These are phyloP conservation scores for Mionectes macconnelli DNA, from an alignment of 2,113 vertebrate species.

Conservation along the genomic window DNA sequence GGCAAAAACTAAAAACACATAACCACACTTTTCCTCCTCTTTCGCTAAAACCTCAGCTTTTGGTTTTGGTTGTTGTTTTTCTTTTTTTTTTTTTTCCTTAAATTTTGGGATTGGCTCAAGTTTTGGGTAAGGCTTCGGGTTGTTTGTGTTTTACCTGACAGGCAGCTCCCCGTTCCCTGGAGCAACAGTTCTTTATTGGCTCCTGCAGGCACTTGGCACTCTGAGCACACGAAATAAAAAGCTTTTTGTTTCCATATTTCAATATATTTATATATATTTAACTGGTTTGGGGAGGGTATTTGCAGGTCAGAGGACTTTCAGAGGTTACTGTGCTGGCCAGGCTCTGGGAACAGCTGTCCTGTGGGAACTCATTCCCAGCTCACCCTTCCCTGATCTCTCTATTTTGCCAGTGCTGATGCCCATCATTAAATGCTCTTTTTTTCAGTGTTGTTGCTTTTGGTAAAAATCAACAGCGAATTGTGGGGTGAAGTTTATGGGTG, in stretches of 20 bases:
- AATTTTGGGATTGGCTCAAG: background rate
- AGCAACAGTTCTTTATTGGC: conserved; percentile 9
- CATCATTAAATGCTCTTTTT: background rate
- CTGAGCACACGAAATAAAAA: background rate
- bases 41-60: background rate
- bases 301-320: conserved; percentile 39
- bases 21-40: background rate
- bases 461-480: background rate
- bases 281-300: background rate
- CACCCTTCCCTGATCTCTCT: background rate
- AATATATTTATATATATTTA: conserved; percentile 40
- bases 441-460: background rate
- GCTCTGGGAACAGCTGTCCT: background rate
- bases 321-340: background rate
- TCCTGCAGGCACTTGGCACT: conserved; percentile 16
- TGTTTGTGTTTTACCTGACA: conserved; percentile 23
- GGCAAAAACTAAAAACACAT: background rate
- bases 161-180: background rate
- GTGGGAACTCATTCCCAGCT: background rate
- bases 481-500: fast-evolving
- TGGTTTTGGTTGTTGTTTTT: too few relatives aligned
- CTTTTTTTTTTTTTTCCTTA: background rate
- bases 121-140: background rate
- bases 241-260: conserved; percentile 62
- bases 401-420: background rate